phyloP scores from a whole-genome alignment of 1,140 invertebrate genomes.

The Pentalonia nigronervosa region DNA sequence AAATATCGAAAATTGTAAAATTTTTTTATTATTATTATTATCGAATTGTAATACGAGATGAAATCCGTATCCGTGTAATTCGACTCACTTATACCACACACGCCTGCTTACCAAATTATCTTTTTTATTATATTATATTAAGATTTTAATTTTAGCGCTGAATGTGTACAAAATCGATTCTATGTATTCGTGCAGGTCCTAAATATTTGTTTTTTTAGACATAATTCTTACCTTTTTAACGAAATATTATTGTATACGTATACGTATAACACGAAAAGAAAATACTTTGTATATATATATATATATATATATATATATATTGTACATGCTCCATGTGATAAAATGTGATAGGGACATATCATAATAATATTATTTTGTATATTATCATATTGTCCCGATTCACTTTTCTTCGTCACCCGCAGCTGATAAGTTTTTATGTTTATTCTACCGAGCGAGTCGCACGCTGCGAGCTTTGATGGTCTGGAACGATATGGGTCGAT shows the following conservation, averaged over 20 bases:
- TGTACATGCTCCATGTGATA: slow-evolving; percentile 42
- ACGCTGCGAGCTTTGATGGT: slow-evolving; percentile 25
- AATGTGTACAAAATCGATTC: slow-evolving; percentile 9
- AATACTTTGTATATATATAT: background rate
- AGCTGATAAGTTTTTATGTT: slow-evolving; percentile 41
- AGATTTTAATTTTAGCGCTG: slow-evolving; percentile 11
- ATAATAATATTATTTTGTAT: too few species aligned
- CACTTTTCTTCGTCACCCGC: slow-evolving; percentile 36
- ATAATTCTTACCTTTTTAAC: slow-evolving; percentile 27
- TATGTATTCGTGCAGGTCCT: slow-evolving; percentile 1
- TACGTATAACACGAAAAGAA: background rate
- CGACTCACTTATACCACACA: slow-evolving; percentile 23
- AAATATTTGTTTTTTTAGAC: background rate
- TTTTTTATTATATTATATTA: slow-evolving; percentile 23
- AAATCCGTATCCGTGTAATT: slow-evolving; percentile 16
- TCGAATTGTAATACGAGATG: slow-evolving; percentile 20
- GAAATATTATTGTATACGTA: slow-evolving; percentile 42
- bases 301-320: background rate
- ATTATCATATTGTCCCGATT: background rate
- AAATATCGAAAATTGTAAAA: slow-evolving; percentile 36
- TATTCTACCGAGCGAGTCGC: slow-evolving; percentile 36
- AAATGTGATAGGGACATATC: slow-evolving; percentile 3
- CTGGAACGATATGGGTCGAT: slow-evolving; percentile 27
- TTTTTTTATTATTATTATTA: slow-evolving; percentile 34
- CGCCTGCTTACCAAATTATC: slow-evolving; percentile 44